Base-by-base conservation (phyloP, 2,888 invertebrate species). In the Congeria kusceri region DNA sequence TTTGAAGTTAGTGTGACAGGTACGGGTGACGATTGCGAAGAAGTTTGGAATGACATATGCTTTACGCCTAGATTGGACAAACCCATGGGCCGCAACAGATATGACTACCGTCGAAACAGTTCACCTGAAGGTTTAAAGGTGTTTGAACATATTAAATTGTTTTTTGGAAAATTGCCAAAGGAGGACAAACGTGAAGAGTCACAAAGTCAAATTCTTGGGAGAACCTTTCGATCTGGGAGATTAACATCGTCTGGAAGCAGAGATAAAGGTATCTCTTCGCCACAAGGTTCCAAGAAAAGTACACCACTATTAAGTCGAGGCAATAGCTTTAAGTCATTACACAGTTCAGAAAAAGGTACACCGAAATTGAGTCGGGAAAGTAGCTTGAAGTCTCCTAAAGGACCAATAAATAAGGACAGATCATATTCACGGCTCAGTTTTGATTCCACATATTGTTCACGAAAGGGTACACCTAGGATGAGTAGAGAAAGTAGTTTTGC, bases 301-400 rank as follows among this genome's bases (percentile, higher is more conserved):
- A 72, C 72, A 4, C 65, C 72, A n/a, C 65, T 65, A n/a, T 39
- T 64, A 11, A 53, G 62, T n/a, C 29, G 73, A 29, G 47, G 56
- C 7, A 65, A 29, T 23, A 58, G 58, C 46, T 20, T 28, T 9
- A 27, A 27, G 15, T 72, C 71, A 18, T 57, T 47, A 20, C 57
- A 28, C 23, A 46, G 18, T 0, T 64, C 64, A 9, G 64, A 47
- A 15, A 72, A 46, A 58, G 71, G 73, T 32, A 78, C 73, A 13
- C 73, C 73, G 18, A 65, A 69, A 27, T 46, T 73, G 23, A 68
- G 72, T 27, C 56, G 71, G 29, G 56, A 72, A 29, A 72, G 58
- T 25, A 72, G 71, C 29, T 15, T 64, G 5, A 47, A 39, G 7
- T 72, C 71, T 7, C 70, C 70, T 1, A 39, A 39, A 11, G 23